Percentiles rank a stretch among this genome's conserved stretches.
Conservation (phyloP, 2,888 invertebrate species). For the Drosophila lutescens region DNA sequence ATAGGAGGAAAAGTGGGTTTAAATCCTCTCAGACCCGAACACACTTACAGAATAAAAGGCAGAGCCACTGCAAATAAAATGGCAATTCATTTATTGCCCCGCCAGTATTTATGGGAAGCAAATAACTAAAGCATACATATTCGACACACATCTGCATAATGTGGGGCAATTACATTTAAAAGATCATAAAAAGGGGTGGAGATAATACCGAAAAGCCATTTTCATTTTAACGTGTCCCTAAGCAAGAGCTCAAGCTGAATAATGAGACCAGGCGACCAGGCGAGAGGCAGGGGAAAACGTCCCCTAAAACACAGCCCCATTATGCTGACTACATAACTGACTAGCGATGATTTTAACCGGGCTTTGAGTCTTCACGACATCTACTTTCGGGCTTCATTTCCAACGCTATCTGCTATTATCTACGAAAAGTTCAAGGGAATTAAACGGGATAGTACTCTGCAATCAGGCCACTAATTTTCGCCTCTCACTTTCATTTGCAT, state of each 20-base stretch:
- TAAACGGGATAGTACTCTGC: neutral
- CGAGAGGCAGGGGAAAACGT: no score
- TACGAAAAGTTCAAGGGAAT: neutral
- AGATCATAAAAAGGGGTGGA: conserved; percentile 52
- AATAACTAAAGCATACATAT: conserved; percentile 62
- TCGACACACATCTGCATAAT: conserved; percentile 63
- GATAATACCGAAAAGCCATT: conserved; percentile 44
- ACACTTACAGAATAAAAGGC: neutral
- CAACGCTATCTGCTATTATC: neutral
- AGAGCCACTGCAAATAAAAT: conserved; percentile 70
- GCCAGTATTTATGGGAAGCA: conserved; percentile 70
- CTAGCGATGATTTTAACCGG: no score
- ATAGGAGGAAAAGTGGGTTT: conserved; percentile 7
- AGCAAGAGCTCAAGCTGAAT: conserved; percentile 23
- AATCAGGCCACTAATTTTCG: conserved; percentile 14
- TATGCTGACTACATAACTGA: no score
- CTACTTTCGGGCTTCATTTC: neutral
- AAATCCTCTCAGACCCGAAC: neutral
- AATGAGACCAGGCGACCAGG: neutral
- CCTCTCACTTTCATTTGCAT: conserved; percentile 32
- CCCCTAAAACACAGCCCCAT: no score
- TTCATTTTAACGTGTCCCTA: conserved; percentile 35
- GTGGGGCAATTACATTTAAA: conserved; percentile 70
- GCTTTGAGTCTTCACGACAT: neutral
- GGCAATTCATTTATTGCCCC: conserved; percentile 73